A percentile compares a stretch with the other conserved stretches of the same genome.
Conservation (phyloP, 2,888 invertebrate species). For the Diarsia brunnea region DNA sequence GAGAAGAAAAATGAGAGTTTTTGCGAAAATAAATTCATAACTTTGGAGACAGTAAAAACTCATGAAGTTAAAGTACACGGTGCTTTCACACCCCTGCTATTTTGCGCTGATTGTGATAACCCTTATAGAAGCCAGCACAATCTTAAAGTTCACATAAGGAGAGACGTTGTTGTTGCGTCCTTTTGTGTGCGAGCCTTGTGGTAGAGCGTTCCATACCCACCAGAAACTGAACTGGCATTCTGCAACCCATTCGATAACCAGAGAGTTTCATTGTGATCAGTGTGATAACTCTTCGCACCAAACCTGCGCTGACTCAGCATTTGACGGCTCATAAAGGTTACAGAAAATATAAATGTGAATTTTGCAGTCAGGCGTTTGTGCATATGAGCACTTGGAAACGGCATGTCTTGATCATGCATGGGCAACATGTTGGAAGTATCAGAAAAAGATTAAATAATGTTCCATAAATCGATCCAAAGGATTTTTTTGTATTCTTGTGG, state of each 20-base stretch:
- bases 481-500: neutral
- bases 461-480: neutral
- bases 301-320: conserved; percentile 60
- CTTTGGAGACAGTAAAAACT: conserved; percentile 20
- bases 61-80: conserved; percentile 27
- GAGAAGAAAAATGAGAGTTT: conserved; percentile 74
- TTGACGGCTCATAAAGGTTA: conserved; percentile 51
- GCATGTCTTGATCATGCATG: conserved; percentile 30
- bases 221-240: conserved; percentile 68
- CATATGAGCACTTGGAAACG: conserved; percentile 46
- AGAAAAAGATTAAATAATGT: conserved; percentile 10
- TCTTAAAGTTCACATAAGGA: conserved; percentile 69
- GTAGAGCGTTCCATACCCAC: conserved; percentile 72
- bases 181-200: conserved; percentile 79
- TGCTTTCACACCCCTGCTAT: neutral
- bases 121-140: conserved; percentile 67
- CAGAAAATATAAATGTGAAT: conserved; percentile 47
- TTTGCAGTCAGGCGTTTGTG: conserved; percentile 39
- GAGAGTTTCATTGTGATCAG: conserved; percentile 60
- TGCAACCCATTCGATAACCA: conserved; percentile 66
- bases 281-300: conserved; percentile 59
- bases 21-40: conserved; percentile 17
- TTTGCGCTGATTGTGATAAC: conserved; percentile 73
- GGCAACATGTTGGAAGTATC: neutral
- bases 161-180: conserved; percentile 74